phyloP scores from a whole-genome alignment of 2,797 vertebrate species.

The Tolypeutes matacus region DNA sequence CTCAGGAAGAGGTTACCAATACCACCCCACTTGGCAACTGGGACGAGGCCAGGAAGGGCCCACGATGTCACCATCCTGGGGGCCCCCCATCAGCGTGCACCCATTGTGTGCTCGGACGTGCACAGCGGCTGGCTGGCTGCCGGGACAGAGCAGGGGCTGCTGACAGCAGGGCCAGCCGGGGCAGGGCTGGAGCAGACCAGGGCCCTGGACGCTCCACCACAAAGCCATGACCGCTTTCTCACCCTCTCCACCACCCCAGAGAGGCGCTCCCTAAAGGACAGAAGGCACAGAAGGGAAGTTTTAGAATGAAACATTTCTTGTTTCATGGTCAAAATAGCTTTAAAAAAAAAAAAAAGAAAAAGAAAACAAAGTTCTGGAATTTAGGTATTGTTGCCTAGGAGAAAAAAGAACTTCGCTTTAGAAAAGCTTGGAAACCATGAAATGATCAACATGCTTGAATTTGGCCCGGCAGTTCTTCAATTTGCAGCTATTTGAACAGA shows the following conservation, averaged over 20 bases:
- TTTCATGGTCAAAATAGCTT: not conserved
- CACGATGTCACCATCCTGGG: not conserved
- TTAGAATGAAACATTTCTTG: constrained; percentile 2
- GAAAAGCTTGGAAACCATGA: not conserved
- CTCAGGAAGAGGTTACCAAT: constrained; percentile 52
- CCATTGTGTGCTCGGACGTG: constrained; percentile 64
- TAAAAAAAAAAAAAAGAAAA: not conserved
- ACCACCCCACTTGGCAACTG: not conserved
- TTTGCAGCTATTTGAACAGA: not conserved
- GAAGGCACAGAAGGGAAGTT: not conserved
- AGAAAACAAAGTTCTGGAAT: not conserved
- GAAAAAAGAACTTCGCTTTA: not conserved
- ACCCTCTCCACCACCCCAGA: no score
- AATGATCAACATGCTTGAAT: not conserved
- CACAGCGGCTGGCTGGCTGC: not conserved
- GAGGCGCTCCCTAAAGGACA: not conserved
- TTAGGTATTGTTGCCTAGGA: not conserved
- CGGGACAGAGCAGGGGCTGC: not conserved
- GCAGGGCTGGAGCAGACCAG: not conserved
- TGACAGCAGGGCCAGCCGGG: not conserved
- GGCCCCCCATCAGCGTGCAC: not conserved
- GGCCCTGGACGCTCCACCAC: not conserved
- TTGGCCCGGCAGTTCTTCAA: not conserved
- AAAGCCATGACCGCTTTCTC: rapidly evolving
- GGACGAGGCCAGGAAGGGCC: not conserved